Conservation (phyloP, 2,113 vertebrate genomes). For the Muntiacus muntjak region DNA sequence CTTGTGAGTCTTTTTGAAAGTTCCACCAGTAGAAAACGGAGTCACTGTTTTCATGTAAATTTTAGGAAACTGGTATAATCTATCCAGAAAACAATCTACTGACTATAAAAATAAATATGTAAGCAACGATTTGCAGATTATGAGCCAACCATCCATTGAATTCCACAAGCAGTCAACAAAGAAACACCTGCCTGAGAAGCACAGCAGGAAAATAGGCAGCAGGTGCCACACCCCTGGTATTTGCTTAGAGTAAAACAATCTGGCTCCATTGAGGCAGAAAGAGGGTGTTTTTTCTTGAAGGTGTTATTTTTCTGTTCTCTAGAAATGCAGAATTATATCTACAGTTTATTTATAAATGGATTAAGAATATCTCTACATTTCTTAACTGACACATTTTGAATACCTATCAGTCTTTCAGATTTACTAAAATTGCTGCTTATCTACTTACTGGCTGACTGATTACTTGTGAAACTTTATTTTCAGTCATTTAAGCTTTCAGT, state of each 20-base stretch:
- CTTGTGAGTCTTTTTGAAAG: not conserved
- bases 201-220: not conserved
- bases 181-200: constrained; percentile 2
- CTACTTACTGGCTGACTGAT: not conserved
- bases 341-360: constrained; percentile 25
- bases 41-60: not conserved
- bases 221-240: not conserved
- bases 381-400: constrained; percentile 40
- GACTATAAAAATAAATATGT: constrained; percentile 3
- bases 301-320: constrained; percentile 15
- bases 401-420: constrained; percentile 20
- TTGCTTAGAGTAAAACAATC: constrained; percentile 16
- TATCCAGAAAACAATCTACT: not conserved
- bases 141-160: not conserved
- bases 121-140: constrained; percentile 35
- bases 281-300: not conserved
- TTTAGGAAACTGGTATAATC: not conserved
- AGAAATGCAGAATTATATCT: constrained; percentile 6
- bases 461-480: constrained; percentile 6
- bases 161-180: not conserved
- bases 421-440: constrained; percentile 20
- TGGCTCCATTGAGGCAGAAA: constrained; percentile 35
- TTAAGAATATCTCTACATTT: constrained; percentile 23
- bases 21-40: not conserved
- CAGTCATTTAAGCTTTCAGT: not conserved